These are phyloP conservation scores for Heteromurus nitidus DNA, from an alignment of 2,888 invertebrate species.

Conservation along the genomic window DNA sequence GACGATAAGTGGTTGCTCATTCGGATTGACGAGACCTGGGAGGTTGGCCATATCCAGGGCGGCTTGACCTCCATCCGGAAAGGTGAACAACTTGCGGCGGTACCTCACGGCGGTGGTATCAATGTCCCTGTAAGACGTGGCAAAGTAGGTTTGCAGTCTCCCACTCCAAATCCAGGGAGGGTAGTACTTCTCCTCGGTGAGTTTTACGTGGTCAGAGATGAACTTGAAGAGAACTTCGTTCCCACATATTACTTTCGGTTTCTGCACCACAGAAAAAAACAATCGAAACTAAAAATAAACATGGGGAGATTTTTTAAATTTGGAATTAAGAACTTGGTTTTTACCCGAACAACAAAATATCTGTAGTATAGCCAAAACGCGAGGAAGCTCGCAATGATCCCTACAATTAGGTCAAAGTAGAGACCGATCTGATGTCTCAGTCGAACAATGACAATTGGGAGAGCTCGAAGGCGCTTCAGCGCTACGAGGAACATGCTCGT, in stretches of 20 bases:
- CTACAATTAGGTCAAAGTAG: slow-evolving; percentile 54
- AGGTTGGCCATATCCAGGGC: slow-evolving; percentile 45
- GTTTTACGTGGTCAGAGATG: slow-evolving; percentile 40
- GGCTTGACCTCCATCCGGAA: slow-evolving; percentile 46
- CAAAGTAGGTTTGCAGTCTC: slow-evolving; percentile 41
- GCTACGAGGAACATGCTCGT: slow-evolving; percentile 43
- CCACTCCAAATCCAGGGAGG: slow-evolving; percentile 53
- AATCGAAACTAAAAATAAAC: no score
- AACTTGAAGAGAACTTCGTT: slow-evolving; percentile 52
- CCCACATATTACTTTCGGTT: slow-evolving; percentile 49
- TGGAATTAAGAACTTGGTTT: background rate
- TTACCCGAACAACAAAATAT: slow-evolving; percentile 47
- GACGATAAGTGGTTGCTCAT: slow-evolving; percentile 40
- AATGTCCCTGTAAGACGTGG: slow-evolving; percentile 47
- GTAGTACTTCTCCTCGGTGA: slow-evolving; percentile 48
- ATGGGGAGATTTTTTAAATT: no score
- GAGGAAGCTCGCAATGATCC: slow-evolving; percentile 44
- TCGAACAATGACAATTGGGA: slow-evolving; percentile 55
- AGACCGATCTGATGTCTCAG: slow-evolving; percentile 53
- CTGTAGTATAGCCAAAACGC: slow-evolving; percentile 57
- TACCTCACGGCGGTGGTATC: slow-evolving; percentile 58
- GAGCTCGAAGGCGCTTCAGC: slow-evolving; percentile 51
- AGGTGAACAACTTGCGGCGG: slow-evolving; percentile 53
- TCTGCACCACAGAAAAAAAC: no score
- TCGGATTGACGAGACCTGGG: slow-evolving; percentile 44